Base-by-base conservation (phyloP, 1,140 invertebrate species). In the Drosophila novamexicana region DNA sequence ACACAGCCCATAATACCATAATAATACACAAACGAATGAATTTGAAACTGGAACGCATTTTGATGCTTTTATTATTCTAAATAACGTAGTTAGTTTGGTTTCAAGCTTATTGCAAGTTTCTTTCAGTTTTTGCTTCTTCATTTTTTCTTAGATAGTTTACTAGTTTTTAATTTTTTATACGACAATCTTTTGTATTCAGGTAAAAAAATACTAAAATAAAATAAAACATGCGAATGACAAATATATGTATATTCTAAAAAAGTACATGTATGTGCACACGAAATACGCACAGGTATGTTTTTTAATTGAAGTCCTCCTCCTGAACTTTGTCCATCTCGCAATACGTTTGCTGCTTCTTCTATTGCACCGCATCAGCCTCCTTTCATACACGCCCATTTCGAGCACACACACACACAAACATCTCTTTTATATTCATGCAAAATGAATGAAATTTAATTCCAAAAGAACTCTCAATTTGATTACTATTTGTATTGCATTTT, bases 401-500 rank as follows among this genome's bases (percentile, higher is more conserved):
- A 44, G 16, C 32, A 69, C 45, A 80, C 47, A 42, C 37, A 64
- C 50, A 58, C 42, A 50, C 32, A 42, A 29, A 18, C 18, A 18
- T 18, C 18, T 1, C 18, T 18, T 18, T 18, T 18, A 18, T 18
- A 47, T 12, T 50, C n/a, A 34, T 54, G 22, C 14, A 45, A 37
- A 65, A 65, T 54, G 16, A 16, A 56, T 34, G 7, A 37, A 18
- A 22, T 36, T 34, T 29, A 29, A 39, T 44, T 37, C 7, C 22
- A 58, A 36, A 69, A 69, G 39, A 50, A 12, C 18, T 36, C 22
- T 62, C 16, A 29, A 36, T 8, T 53, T 54, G 9, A 54, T 58
- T 36, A 37, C 6, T 39, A 29, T 62, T 32, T 80, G 77, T 88
- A 91, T 86, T 62, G 36, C 61, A 54, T 39, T 37, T 7, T 37